Conservation (phyloP, 2,888 invertebrate genomes). For the Oscheius sp. region DNA sequence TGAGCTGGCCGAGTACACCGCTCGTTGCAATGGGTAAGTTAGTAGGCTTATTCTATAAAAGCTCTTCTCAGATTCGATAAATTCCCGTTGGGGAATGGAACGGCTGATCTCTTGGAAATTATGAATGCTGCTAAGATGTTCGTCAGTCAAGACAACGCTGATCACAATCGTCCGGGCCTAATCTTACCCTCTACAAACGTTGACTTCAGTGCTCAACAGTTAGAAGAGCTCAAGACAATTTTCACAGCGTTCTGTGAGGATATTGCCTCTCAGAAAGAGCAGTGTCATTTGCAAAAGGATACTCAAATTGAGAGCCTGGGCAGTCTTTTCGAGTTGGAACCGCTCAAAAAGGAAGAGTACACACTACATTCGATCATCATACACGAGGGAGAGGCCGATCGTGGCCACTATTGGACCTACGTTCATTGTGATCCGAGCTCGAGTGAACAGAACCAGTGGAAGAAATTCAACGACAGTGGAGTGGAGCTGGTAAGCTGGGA, state of each 20-base stretch:
- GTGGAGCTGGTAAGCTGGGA: conserved; percentile 32
- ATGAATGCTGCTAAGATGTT: conserved; percentile 4
- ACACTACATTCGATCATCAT: conserved; percentile 43
- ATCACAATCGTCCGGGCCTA: not conserved
- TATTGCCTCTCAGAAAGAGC: not conserved
- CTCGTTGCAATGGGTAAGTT: conserved; percentile 35
- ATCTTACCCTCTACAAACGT: not conserved
- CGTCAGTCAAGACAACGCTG: not conserved
- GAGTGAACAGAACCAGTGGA: conserved; percentile 7
- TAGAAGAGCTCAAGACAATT: not conserved
- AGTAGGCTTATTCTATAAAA: too few relatives aligned
- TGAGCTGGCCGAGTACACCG: conserved; percentile 8
- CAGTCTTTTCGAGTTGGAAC: conserved; percentile 29
- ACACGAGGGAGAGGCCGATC: conserved; percentile 45
- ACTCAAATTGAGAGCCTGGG: not conserved
- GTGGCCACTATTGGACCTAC: conserved; percentile 52
- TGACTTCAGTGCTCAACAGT: not conserved
- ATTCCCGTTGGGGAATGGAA: not conserved
- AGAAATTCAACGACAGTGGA: conserved; percentile 36
- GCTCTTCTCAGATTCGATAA: not conserved
- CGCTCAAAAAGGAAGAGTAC: conserved; percentile 40
- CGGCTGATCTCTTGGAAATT: not conserved
- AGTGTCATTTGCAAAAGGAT: not conserved
- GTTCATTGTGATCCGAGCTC: conserved; percentile 28
- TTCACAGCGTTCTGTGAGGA: not conserved